Base-by-base conservation (phyloP, 2,113 vertebrate genomes). In the Cebidichthys violaceus region DNA sequence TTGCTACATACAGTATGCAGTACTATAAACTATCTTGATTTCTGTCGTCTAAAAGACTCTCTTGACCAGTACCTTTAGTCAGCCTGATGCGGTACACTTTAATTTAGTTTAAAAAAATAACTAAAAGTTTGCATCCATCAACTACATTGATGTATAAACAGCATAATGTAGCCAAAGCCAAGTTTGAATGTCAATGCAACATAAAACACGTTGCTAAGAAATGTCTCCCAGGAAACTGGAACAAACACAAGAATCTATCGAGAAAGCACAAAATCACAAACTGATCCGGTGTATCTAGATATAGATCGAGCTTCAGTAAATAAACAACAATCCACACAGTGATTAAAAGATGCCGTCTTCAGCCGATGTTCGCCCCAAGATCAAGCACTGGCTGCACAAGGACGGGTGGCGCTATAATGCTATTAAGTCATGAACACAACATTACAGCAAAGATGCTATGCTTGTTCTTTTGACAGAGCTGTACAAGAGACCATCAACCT, bases 251-350 rank as follows among this genome's bases (percentile, higher is more conserved):
- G 39, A 35, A 57, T 69, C 55, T 52, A 69, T 62, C 54, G 27
- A 83, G 45, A 82, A 81, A 75, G 81, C 77, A 79, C 64, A 20
- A 64, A 81, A 87, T 77, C 83, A 73, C 88, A 55, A 60, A 3
- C 69, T 70, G 82, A 82, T 88, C 86, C 83, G 80, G 86, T 79
- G 89, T 81, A 78, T 90, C 73, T 75, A 73, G 82, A 88, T 77
- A 81, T 57, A 86, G 76, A 86, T 84, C 57, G 20, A 83, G 80
- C 54, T 81, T 60, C 31, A 77, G 85, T 81, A 50, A 79, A 86
- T 79, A 81, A 24, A 68, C 82, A 86, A 83, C 75, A 86, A 89
- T 87, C 85, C 81, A 92, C 86, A 90, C 82, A 90, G 89, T 86
- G 84, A 91, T 93, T 70, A 71, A 83, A 87, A 82, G 75, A 88